Percentiles rank a stretch among this genome's conserved stretches.
Conservation (phyloP, 2,113 vertebrate genomes). For the Etia nguti region DNA sequence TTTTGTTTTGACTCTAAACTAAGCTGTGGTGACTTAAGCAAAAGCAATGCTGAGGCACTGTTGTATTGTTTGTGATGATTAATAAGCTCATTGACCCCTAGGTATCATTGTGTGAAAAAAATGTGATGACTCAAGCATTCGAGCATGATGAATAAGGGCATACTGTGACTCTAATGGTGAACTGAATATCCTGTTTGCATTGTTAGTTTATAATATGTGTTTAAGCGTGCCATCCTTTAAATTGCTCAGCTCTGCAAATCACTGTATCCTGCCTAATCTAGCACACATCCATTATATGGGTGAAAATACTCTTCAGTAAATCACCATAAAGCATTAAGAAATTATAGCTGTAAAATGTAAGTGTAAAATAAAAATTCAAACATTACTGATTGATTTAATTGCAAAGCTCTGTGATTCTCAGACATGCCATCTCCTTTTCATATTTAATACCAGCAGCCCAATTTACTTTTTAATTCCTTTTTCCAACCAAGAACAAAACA, state of each 20-base stretch:
- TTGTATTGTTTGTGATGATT: background rate
- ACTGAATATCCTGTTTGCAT: constrained; percentile 10
- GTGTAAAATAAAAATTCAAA: background rate
- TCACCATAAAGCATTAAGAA: background rate
- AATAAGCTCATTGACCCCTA: background rate
- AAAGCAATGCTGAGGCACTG: background rate
- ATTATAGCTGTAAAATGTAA: background rate
- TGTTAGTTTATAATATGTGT: background rate
- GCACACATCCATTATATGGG: background rate
- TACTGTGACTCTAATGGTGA: background rate
- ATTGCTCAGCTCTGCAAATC: background rate
- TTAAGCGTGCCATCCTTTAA: background rate
- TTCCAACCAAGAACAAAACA: constrained; percentile 34
- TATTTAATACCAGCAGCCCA: constrained; percentile 28
- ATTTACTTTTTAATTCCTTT: constrained; percentile 58
- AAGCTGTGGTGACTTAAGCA: background rate
- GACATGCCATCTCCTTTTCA: constrained; percentile 3
- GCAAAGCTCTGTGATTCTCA: background rate
- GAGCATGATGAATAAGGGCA: background rate
- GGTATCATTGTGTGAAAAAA: background rate
- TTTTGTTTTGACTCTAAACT: background rate
- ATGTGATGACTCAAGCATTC: background rate
- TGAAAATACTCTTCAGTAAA: background rate
- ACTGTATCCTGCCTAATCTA: background rate
- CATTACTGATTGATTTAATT: background rate